Percentiles rank a stretch among this genome's conserved stretches.
Conservation (phyloP, 2,113 vertebrate species). For the Piliocolobus tephrosceles region DNA sequence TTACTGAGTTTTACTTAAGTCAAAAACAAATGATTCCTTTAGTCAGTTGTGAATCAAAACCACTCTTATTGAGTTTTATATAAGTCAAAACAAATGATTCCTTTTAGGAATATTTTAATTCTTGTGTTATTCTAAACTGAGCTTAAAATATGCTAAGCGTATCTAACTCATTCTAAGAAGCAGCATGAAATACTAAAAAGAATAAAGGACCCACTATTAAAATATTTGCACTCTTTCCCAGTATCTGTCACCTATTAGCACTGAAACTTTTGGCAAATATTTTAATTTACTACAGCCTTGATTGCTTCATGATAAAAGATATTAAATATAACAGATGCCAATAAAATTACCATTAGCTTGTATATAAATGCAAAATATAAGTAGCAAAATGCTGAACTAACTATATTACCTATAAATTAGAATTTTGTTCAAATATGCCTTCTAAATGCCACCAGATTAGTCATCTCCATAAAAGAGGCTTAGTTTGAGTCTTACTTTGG, state of each 20-base stretch:
- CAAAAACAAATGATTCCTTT: too few species aligned
- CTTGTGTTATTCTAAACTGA: too few species aligned
- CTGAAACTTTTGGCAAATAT: neutral
- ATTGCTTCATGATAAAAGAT: neutral
- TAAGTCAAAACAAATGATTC: too few species aligned
- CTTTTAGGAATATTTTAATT: too few species aligned
- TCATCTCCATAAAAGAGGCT: neutral
- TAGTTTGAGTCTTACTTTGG: neutral
- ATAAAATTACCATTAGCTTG: neutral
- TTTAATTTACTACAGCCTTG: neutral
- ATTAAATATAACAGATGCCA: neutral
- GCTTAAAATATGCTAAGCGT: neutral
- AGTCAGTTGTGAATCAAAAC: too few species aligned
- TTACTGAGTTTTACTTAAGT: too few species aligned
- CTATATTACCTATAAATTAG: neutral
- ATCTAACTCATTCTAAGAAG: neutral
- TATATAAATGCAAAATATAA: neutral
- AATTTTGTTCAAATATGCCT: neutral
- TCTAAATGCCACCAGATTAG: neutral
- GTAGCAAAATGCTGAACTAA: neutral
- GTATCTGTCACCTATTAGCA: neutral
- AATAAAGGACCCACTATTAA: neutral
- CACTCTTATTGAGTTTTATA: too few species aligned
- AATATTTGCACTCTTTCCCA: neutral
- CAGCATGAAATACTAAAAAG: neutral